Base-by-base conservation (phyloP, 2,797 vertebrate genomes). In the Eospalax fontanierii region DNA sequence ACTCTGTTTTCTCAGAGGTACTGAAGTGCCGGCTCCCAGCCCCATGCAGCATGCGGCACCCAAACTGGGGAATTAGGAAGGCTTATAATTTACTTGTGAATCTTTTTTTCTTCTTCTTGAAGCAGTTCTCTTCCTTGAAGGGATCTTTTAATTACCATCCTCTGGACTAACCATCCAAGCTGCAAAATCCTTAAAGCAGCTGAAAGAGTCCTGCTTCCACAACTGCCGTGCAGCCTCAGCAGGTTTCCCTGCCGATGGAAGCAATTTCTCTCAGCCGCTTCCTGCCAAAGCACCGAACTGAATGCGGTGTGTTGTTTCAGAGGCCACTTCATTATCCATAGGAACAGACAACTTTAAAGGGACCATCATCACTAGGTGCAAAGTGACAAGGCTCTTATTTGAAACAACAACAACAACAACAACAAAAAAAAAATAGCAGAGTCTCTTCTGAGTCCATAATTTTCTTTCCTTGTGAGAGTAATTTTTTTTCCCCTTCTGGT, bases 71-170 rank as follows among this genome's bases (percentile, higher is more conserved):
- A 50, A 86, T 61, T 46, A 59, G 46, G 75, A 66, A 9, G 16
- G 61, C 85, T 92, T 79, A 78, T 78, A 88, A 65, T 90, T 93
- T 54, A 93, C 87, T 94, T 75, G 61, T 93, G 92, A 89, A 95
- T 95, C 91, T 95, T 94, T 71, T 40, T 15, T 74, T 28, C 89
- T 86, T 80, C 0, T 92, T 94, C 92, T 93, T 87, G 81, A 97
- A 94, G 95, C 85, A 57, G 71, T 94, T 93, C 89, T 96, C 89
- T 97, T 87, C 93, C 91, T 96, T 83, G 90, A 97, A 97, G 95
- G 87, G 88, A 95, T 93, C 93, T 95, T 96, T 97, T 97, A 95
- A 97, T 97, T 96, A 96, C 83, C 90, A 93, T 94, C 66, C 86
- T 93, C 91, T 89, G 93, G 82, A 81, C 91, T 92, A 96, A 84